Base-by-base conservation (phyloP, 2,888 invertebrate species). In the Sympetrum striolatum region DNA sequence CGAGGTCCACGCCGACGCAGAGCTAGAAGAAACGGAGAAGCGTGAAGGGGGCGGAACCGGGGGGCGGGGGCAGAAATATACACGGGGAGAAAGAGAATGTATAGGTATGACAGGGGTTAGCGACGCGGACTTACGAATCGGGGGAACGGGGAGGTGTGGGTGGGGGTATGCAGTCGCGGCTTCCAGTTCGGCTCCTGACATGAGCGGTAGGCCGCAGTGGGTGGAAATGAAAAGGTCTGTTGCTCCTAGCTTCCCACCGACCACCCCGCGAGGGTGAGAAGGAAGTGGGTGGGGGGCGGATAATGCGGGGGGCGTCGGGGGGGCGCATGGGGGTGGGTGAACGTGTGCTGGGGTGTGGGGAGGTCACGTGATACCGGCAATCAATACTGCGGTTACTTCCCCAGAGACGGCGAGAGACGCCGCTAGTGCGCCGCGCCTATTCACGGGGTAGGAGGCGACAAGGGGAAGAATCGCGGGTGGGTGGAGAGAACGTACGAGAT, bases 331-430 rank as follows among this genome's bases (percentile, higher is more conserved):
- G n/a, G 48, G 90, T 64, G 31, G 25, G 80, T 60, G 90, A 90
- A 80, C 39, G 25, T 25, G 80, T 53, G 73, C 12, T 18, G 25
- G 82, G 82, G 64, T 81, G 90, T 80, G 81, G 90, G 91, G 81
- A 48, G 80, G 81, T 81, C 91, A 90, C 81, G 91, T 82, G 90
- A 82, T 90, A 90, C 91, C 91, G 91, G 91, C 91, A 91, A 92
- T 92, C 91, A 92, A 91, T 92, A 92, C 91, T 92, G 92, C 92
- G 92, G 92, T 92, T 91, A 90, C 90, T 64, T 90, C 90, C 90
- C 86, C 86, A 82, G 64, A 64, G 64, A 60, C 58, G 82, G 15
- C 53, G 15, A 80, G 37, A n/a, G 90, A 31, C 90, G 90, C 90
- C 90, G 25, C 81, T 44, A 37, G 58, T 31, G 86, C 86, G 86